Evolutionary conservation across 1,140 invertebrate species (phyloP).

Genomic region (Argopecten irradians): DNA sequence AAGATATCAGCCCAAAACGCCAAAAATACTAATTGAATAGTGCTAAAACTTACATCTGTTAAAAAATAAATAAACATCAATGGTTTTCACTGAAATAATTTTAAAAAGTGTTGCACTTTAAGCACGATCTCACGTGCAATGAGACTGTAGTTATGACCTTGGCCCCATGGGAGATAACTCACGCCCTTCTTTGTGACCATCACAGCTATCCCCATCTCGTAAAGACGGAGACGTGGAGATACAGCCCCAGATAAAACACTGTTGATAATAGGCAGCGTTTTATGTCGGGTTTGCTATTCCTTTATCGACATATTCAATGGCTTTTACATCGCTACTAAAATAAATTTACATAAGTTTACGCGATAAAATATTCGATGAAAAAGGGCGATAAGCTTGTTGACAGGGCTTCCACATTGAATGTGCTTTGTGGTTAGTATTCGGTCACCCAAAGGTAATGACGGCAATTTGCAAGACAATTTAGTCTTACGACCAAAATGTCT

Average conservation of each 20-base stretch:
- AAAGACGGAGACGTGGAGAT: background rate
- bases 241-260: background rate
- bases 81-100: no score
- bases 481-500: constrained; percentile 8
- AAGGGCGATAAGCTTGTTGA: constrained; percentile 9
- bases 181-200: background rate
- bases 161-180: background rate
- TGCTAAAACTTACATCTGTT: no score
- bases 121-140: background rate
- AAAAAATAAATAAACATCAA: no score
- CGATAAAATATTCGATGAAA: constrained; percentile 23
- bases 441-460: background rate
- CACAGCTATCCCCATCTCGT: background rate
- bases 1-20: no score
- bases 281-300: background rate
- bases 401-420: constrained; percentile 20
- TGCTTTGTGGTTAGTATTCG: constrained; percentile 8
- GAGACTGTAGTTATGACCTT: background rate
- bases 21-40: no score
- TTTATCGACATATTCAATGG: background rate
- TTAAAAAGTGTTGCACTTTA: no score
- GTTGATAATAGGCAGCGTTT: background rate
- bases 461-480: constrained; percentile 22
- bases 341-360: constrained; percentile 23
- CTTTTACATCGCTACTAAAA: constrained; percentile 18